These are phyloP conservation scores for Aricia artaxerxes DNA, from an alignment of 2,888 invertebrate genomes.

Conservation along the genomic window DNA sequence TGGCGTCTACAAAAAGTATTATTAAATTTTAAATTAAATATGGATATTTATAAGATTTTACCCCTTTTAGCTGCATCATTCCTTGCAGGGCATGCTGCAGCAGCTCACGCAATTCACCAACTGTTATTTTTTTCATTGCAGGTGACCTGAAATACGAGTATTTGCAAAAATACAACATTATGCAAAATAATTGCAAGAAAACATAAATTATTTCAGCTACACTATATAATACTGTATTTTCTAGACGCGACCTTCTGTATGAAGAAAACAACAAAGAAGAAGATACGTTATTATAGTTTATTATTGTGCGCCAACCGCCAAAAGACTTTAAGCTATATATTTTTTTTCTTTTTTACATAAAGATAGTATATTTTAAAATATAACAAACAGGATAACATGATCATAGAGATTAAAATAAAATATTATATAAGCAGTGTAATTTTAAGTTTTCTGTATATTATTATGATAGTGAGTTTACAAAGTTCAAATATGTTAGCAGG, in stretches of 20 bases:
- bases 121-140: conserved; percentile 85
- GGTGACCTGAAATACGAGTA: conserved; percentile 75
- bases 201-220: not conserved
- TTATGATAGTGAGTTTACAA: not conserved
- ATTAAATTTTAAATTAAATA: not conserved
- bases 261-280: too few relatives aligned
- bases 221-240: not conserved
- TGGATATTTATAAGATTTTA: conserved; percentile 53
- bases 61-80: conserved; percentile 90
- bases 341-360: not conserved
- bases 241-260: too few relatives aligned
- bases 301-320: not conserved
- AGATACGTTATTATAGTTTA: not conserved
- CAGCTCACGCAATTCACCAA: conserved; percentile 88
- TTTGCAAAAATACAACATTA: conserved; percentile 25
- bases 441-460: not conserved
- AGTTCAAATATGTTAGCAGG: not conserved
- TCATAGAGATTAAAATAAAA: not conserved
- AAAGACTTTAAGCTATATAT: not conserved
- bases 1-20: not conserved
- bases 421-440: not conserved
- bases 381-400: not conserved
- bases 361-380: not conserved
- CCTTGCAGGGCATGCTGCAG: conserved; percentile 89
- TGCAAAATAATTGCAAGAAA: conserved; percentile 22